Percentiles rank a stretch among this genome's conserved stretches.
phyloP scores from a whole-genome alignment of 2,797 vertebrate species.

The Galaxias olidus region DNA sequence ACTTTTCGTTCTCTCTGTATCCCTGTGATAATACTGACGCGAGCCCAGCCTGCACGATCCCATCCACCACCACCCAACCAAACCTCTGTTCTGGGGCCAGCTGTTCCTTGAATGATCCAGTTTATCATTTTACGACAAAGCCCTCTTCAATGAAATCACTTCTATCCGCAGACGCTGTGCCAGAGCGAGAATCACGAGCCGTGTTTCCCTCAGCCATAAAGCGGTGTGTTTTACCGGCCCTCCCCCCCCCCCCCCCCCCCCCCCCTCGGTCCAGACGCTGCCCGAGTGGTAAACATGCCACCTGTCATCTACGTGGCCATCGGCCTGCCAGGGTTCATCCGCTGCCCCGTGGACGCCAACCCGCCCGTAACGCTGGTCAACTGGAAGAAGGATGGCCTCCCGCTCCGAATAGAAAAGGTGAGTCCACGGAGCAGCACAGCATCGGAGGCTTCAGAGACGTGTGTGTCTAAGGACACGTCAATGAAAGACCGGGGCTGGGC shows the following conservation, averaged over 20 bases:
- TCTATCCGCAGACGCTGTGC: neutral
- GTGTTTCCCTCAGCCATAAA: neutral
- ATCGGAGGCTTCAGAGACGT: constrained; percentile 9
- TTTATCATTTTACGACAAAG: neutral
- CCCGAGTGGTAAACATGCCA: constrained; percentile 97
- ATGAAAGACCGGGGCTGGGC: too few relatives aligned
- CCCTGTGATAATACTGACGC: too few relatives aligned
- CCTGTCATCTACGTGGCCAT: constrained; percentile 93
- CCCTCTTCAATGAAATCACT: neutral
- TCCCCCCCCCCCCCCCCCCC: neutral
- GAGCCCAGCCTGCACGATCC: neutral
- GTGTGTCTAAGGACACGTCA: neutral
- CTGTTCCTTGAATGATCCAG: neutral
- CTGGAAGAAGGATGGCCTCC: constrained; percentile 97
- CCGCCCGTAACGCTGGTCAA: constrained; percentile 92
- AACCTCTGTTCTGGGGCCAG: neutral
- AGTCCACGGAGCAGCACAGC: constrained; percentile 18
- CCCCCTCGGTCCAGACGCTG: constrained; percentile 81
- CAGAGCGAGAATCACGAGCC: neutral
- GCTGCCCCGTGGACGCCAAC: constrained; percentile 95
- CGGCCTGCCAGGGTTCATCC: constrained; percentile 93
- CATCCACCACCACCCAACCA: neutral
- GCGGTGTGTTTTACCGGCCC: neutral
- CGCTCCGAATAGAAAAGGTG: constrained; percentile 85
- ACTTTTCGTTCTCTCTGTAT: too few relatives aligned